Conservation (phyloP, 2,888 invertebrate species). For the Agonopterix subpropinquella region DNA sequence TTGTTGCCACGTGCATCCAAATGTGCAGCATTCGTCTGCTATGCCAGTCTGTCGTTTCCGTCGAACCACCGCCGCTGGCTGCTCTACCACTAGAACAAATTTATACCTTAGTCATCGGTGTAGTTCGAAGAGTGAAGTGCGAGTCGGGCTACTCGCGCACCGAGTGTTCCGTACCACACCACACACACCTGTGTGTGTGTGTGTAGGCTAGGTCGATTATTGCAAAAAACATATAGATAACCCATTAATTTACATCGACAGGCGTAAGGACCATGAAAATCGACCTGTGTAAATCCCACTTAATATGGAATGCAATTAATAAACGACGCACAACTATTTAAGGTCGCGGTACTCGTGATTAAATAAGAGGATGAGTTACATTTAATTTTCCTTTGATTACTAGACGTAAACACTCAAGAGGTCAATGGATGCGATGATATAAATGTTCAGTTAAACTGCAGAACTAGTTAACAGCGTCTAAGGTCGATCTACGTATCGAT, state of each 20-base stretch:
- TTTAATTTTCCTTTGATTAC: constrained; percentile 28
- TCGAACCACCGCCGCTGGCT: constrained; percentile 43
- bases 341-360: constrained; percentile 10
- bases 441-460: neutral
- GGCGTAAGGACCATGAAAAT: no score
- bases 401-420: constrained; percentile 36
- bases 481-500: neutral
- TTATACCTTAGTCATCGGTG: neutral
- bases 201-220: no score
- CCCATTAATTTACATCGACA: no score
- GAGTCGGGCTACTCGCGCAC: no score
- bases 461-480: neutral
- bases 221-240: no score
- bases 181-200: no score
- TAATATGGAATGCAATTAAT: no score
- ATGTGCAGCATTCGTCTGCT: constrained; percentile 62
- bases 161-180: no score
- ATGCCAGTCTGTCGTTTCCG: constrained; percentile 58
- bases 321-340: no score
- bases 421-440: constrained; percentile 21
- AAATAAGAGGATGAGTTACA: constrained; percentile 21
- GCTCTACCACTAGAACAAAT: constrained; percentile 51
- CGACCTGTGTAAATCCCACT: no score
- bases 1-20: constrained; percentile 58
- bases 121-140: no score